Evolutionary conservation across 2,113 vertebrate species (phyloP).

Genomic region (Vicugna pacos): DNA sequence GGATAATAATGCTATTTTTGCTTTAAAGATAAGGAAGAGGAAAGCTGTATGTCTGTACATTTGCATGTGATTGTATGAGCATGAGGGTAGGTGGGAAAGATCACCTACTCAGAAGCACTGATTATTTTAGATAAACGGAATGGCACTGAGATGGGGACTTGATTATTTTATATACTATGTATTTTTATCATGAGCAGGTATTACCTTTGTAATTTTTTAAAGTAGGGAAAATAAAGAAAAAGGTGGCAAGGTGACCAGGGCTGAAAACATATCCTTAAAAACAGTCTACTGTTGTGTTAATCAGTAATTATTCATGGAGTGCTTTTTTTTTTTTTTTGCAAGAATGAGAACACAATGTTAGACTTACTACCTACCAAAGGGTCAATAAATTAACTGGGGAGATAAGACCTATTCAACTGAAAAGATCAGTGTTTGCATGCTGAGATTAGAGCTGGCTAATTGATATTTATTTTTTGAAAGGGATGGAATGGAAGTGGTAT

Average conservation of each 20-base stretch:
- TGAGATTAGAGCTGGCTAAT: neutral
- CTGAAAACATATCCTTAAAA: neutral
- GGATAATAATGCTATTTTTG: neutral
- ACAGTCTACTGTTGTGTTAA: neutral
- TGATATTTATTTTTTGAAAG: neutral
- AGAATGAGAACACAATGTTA: neutral
- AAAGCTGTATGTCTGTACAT: neutral
- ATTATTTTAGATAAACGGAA: neutral
- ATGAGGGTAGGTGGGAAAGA: neutral
- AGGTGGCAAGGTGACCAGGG: neutral
- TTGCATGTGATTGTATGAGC: neutral
- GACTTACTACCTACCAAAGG: neutral
- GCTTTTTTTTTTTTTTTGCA: neutral
- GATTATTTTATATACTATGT: neutral
- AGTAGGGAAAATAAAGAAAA: constrained; percentile 19
- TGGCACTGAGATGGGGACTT: neutral
- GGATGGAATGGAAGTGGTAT: neutral
- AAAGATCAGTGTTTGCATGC: neutral
- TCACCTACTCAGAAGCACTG: neutral
- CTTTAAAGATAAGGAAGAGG: neutral
- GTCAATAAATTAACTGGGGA: neutral
- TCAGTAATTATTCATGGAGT: neutral
- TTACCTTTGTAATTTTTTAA: neutral
- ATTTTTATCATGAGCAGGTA: neutral
- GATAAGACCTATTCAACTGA: neutral